Conservation (phyloP, 2,888 invertebrate genomes). For the Nomada fabriciana region DNA sequence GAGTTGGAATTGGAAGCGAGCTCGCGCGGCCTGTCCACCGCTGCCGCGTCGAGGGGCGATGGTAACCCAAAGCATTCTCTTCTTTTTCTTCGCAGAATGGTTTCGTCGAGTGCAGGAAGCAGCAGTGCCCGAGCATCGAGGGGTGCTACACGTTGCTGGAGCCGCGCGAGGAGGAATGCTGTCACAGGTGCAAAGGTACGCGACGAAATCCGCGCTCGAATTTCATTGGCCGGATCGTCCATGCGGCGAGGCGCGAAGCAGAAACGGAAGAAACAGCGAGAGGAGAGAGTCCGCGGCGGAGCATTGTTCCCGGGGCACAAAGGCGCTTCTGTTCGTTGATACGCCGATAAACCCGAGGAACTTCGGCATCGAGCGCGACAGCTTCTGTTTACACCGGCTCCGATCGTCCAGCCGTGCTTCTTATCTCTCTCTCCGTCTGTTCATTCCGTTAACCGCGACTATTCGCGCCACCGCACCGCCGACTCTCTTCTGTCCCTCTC, state of each 20-base stretch:
- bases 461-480: constrained; percentile 14
- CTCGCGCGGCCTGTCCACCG: too few relatives aligned
- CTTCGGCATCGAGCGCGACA: constrained; percentile 52
- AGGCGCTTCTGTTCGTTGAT: constrained; percentile 70
- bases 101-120: constrained; percentile 92
- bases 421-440: constrained; percentile 67
- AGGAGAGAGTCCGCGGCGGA: constrained; percentile 55
- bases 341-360: constrained; percentile 69
- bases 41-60: background rate
- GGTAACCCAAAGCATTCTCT: background rate
- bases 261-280: constrained; percentile 14
- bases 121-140: constrained; percentile 92
- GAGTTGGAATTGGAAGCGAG: background rate
- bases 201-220: constrained; percentile 18
- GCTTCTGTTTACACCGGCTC: constrained; percentile 62
- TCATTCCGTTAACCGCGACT: constrained; percentile 77
- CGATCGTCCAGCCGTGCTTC: constrained; percentile 64
- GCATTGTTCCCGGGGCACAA: constrained; percentile 72
- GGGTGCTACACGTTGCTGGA: constrained; percentile 92
- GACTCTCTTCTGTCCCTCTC: background rate
- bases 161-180: constrained; percentile 91
- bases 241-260: background rate
- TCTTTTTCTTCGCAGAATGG: constrained; percentile 88
- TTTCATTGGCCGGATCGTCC: background rate
- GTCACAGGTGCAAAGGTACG: constrained; percentile 92